These are phyloP conservation scores for Lasioglossum baleicum DNA, from an alignment of 1,140 invertebrate genomes.

Conservation along the genomic window DNA sequence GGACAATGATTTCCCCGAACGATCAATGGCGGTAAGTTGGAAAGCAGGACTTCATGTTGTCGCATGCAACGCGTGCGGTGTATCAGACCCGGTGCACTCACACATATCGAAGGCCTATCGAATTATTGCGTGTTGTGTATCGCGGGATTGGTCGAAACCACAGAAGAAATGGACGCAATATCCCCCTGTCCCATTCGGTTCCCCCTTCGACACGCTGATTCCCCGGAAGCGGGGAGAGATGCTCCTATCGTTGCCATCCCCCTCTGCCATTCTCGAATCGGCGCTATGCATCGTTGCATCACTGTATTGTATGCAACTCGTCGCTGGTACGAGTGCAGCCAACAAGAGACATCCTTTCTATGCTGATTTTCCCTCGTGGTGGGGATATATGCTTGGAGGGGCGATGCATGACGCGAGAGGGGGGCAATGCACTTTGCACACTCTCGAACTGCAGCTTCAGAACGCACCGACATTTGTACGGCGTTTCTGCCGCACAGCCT, in stretches of 20 bases:
- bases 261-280: constrained; percentile 43
- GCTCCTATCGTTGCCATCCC: constrained; percentile 22
- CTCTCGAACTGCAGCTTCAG: constrained; percentile 14
- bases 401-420: constrained; percentile 33
- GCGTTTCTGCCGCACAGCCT: neutral
- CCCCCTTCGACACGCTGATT: constrained; percentile 6
- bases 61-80: constrained; percentile 12
- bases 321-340: constrained; percentile 36
- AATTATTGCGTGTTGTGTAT: constrained; percentile 32
- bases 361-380: constrained; percentile 32
- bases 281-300: constrained; percentile 56
- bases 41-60: neutral
- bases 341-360: constrained; percentile 44
- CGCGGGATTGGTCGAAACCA: constrained; percentile 23
- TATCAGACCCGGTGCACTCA: neutral
- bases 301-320: constrained; percentile 51
- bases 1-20: neutral
- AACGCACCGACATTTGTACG: constrained; percentile 39
- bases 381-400: constrained; percentile 40
- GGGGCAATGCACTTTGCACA: constrained; percentile 54
- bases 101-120: constrained; percentile 2
- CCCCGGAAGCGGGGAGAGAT: constrained; percentile 1
- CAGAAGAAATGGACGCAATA: constrained; percentile 14
- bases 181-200: constrained; percentile 21
- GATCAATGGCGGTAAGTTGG: constrained; percentile 2